Conservation (phyloP, 2,113 vertebrate species). For the Mormyrus lacerda region DNA sequence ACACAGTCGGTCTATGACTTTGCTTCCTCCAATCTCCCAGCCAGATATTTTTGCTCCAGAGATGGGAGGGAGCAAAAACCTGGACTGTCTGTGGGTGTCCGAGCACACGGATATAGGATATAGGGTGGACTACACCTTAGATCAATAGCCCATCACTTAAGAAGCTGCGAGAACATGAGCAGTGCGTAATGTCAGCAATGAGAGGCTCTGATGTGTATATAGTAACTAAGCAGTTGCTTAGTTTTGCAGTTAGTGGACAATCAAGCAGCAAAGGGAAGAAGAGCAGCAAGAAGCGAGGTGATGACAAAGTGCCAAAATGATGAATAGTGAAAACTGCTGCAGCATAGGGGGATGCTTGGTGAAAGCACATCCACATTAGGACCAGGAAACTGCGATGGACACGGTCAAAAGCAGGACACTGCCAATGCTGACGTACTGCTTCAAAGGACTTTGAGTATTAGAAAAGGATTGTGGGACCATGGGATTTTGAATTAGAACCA, state of each 20-base stretch:
- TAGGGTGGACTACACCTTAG: neutral
- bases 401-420: neutral
- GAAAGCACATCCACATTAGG: neutral
- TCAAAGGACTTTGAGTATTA: neutral
- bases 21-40: neutral
- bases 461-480: neutral
- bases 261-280: neutral
- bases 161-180: neutral
- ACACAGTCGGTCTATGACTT: neutral
- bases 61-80: neutral
- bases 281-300: neutral
- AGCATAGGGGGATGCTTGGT: neutral
- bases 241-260: neutral
- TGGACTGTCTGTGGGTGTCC: neutral
- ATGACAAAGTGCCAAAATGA: neutral
- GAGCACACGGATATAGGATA: neutral
- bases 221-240: neutral
- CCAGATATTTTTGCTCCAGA: neutral
- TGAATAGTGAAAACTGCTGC: neutral
- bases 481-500: neutral
- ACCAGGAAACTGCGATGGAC: neutral
- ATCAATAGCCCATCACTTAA: neutral
- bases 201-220: neutral
- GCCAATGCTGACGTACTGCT: neutral
- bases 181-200: neutral